Base-by-base conservation (phyloP, 2,113 vertebrate genomes). In the Athene noctua region DNA sequence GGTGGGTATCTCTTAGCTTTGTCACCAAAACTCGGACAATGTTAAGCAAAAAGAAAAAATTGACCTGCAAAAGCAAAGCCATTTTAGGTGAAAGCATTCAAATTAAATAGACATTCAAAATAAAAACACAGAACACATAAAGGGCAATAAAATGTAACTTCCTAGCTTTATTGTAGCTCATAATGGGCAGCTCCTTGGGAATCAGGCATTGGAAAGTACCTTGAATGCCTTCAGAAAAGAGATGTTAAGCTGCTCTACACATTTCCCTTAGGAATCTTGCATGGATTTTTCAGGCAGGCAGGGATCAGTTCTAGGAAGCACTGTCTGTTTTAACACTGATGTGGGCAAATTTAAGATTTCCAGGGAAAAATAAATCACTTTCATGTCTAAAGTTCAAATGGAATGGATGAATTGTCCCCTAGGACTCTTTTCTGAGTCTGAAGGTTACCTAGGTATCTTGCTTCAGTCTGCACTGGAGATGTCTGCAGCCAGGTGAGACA, bases 11-110 rank as follows among this genome's bases (percentile, higher is more conserved):
- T 92, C 98, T 98, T 63, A 99, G 95, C 94, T 99, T 99, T 77
- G 98, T 99, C 94, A 99, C 99, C 72, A 99, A 96, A 82, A 99
- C 99, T 38, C 99, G 98, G 49, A 99, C 99, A 22, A 99, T 99
- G 86, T 99, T 99, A 36, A 99, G 98, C 93, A 99, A 96, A 94
- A 99, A 99, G 98, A 99, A 99, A 82, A 99, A 98, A 88, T 99
- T 99, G 82, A 99, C 98, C 99, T 99, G 97, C 7, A 96, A 96
- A 95, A 62, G 81, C 13, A 95, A 63, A 27, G 22, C 13, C 21
- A 10, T 86, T 68, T 26, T 47, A 46, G 54, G 22, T 71, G 52
- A 94, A 97, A 90, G 23, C 32, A 61, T 57, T 49, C 25, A 26
- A 22, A 70, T 71, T 54, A 63, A 59, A 58, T 2, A 34, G 57